Percentiles rank a stretch among this genome's conserved stretches.
Evolutionary conservation across 2,113 vertebrate species (phyloP).

Genomic region (Verasper variegatus): DNA sequence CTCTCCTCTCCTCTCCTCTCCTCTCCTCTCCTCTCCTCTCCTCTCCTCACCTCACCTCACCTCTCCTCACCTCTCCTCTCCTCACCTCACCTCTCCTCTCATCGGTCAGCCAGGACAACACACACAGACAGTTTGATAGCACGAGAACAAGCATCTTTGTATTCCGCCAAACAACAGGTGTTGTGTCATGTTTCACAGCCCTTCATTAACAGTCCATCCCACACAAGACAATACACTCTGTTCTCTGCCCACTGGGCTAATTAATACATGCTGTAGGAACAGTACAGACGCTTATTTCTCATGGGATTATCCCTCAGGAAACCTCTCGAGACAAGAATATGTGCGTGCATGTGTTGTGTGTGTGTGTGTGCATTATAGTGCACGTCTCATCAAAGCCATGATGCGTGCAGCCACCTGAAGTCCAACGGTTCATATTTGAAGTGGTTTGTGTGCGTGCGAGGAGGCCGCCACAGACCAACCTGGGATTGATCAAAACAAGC

Average conservation of each 20-base stretch:
- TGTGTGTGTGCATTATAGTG: background rate
- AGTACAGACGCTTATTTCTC: constrained; percentile 50
- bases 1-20: constrained; percentile 11
- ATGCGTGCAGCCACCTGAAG: background rate
- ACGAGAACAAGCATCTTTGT: constrained; percentile 68
- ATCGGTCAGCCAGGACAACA: too few species aligned
- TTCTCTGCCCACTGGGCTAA: constrained; percentile 56
- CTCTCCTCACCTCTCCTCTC: too few species aligned
- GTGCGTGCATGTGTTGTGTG: background rate
- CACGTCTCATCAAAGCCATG: constrained; percentile 18
- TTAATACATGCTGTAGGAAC: constrained; percentile 62
- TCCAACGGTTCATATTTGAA: background rate
- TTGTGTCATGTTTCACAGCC: constrained; percentile 69
- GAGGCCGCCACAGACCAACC: background rate
- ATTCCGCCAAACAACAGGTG: constrained; percentile 70
- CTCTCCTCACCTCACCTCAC: too few species aligned
- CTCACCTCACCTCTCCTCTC: too few species aligned
- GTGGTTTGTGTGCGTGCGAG: background rate
- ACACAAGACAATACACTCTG: constrained; percentile 64
- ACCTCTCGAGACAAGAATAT: constrained; percentile 11
- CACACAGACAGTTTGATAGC: constrained; percentile 35
- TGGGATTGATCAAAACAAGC: constrained; percentile 15
- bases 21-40: background rate
- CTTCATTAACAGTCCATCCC: constrained; percentile 59
- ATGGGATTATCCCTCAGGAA: constrained; percentile 47